Evolutionary conservation across 2,797 vertebrate species (phyloP).

Genomic region (Eremophila alpestris): DNA sequence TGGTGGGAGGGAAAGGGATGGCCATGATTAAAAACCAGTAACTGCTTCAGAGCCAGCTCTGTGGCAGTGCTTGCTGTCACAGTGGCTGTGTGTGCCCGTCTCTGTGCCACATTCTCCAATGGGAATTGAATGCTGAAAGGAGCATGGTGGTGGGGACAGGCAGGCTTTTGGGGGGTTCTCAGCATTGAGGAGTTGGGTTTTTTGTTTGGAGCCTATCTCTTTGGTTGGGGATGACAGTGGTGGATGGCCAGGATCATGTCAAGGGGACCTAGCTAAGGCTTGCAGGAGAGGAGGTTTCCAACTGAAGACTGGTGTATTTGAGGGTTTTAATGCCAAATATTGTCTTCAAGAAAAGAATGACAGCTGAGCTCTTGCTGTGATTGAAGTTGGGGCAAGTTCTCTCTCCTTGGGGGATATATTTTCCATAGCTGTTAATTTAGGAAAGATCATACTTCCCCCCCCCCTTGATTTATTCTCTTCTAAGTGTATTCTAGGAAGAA

Average conservation of each 20-base stretch:
- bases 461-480: background rate
- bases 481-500: slow-evolving; percentile 13
- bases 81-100: rapidly evolving
- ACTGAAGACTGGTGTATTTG: background rate
- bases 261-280: background rate
- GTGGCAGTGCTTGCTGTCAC: background rate
- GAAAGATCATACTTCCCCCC: background rate
- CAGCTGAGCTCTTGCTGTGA: background rate
- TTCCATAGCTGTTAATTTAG: slow-evolving; percentile 18
- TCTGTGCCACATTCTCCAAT: rapidly evolving
- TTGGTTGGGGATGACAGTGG: background rate
- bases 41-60: background rate
- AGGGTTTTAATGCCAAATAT: background rate
- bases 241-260: background rate
- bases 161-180: background rate
- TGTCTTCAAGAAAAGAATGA: background rate
- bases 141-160: background rate
- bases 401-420: background rate
- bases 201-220: background rate
- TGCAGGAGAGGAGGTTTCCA: background rate
- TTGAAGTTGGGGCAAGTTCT: background rate
- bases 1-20: background rate
- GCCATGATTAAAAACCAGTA: background rate
- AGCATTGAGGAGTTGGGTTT: background rate
- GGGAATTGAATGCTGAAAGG: background rate